A percentile compares a stretch with the other conserved stretches of the same genome.
phyloP scores from a whole-genome alignment of 2,113 vertebrate genomes.

The Sterna hirundo region DNA sequence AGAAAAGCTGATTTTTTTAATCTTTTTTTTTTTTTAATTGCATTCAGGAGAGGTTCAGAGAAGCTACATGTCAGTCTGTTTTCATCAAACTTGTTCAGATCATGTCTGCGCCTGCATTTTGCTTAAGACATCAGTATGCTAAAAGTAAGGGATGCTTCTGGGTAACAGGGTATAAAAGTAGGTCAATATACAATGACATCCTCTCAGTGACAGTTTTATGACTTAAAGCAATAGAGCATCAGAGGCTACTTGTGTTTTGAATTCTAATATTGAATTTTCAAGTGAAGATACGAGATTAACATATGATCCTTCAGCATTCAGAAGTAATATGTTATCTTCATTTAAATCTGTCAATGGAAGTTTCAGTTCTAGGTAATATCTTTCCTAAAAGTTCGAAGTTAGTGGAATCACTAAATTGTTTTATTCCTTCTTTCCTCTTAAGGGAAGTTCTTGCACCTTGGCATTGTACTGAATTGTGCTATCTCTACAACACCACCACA shows the following conservation, averaged over 20 bases:
- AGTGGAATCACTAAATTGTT: neutral
- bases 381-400: neutral
- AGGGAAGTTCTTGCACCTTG: neutral
- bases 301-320: neutral
- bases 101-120: constrained; percentile 15
- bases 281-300: neutral
- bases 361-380: neutral
- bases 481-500: neutral
- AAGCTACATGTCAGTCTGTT: neutral
- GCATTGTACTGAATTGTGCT: neutral
- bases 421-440: constrained; percentile 1
- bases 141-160: constrained; percentile 49
- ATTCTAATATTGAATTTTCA: constrained; percentile 24
- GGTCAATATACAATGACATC: constrained; percentile 41
- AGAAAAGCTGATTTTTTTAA: neutral
- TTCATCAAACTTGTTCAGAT: constrained; percentile 37
- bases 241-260: neutral
- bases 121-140: constrained; percentile 30
- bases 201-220: constrained; percentile 43
- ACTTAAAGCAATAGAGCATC: constrained; percentile 44
- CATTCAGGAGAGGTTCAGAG: neutral
- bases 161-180: constrained; percentile 40
- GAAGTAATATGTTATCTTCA: neutral
- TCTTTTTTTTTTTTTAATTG: neutral
- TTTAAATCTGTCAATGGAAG: neutral